Evolutionary conservation across 2,888 invertebrate genomes (phyloP).

Genomic region (Belgica antarctica): DNA sequence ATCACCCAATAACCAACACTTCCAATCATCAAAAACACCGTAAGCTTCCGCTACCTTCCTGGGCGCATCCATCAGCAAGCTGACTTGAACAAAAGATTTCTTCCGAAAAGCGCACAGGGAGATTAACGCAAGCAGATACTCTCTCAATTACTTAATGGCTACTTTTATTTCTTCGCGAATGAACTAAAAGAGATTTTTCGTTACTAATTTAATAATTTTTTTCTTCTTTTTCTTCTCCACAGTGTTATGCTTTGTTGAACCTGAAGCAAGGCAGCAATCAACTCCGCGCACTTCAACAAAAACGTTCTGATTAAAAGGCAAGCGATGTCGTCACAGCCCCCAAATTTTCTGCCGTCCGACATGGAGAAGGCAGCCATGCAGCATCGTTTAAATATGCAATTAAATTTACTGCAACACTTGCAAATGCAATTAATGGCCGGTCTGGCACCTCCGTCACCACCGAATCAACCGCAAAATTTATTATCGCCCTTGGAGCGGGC

Average conservation of each 20-base stretch:
- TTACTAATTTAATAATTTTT: constrained; percentile 33
- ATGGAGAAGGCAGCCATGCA: constrained; percentile 44
- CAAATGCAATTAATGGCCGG: constrained; percentile 44
- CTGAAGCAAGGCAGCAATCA: not conserved
- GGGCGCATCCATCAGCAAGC: not conserved
- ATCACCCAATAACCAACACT: no score
- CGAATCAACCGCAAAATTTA: constrained; percentile 43
- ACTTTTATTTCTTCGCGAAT: constrained; percentile 16
- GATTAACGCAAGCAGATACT: constrained; percentile 23
- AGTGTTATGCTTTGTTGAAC: constrained; percentile 22
- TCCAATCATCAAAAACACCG: no score
- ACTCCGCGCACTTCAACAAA: not conserved
- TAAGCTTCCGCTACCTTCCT: not conserved
- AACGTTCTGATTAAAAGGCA: no score
- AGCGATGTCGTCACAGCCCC: constrained; percentile 37
- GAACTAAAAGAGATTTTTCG: constrained; percentile 2
- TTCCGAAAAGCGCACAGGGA: not conserved
- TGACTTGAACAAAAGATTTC: not conserved
- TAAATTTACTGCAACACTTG: constrained; percentile 43
- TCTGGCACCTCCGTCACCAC: constrained; percentile 41
- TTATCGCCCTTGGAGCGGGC: constrained; percentile 39
- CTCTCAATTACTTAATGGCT: constrained; percentile 35
- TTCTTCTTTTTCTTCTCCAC: constrained; percentile 1
- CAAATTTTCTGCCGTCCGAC: constrained; percentile 35
- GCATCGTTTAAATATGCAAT: constrained; percentile 43